Conservation (phyloP, 1,140 invertebrate species). For the Drosophila setifemur region DNA sequence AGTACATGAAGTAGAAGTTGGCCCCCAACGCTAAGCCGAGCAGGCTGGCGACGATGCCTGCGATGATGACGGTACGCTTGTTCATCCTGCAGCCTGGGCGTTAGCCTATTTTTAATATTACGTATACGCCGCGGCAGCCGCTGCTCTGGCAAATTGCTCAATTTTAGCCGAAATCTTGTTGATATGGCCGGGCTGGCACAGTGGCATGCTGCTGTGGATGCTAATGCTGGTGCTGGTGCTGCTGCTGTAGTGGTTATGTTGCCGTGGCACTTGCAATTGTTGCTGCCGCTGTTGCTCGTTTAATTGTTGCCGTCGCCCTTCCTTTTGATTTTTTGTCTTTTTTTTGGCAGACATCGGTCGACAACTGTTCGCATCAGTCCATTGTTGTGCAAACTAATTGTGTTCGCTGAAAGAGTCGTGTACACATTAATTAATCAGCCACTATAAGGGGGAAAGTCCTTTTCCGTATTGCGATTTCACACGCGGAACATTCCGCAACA, state of each 20-base stretch:
- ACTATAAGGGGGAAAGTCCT: constrained; percentile 15
- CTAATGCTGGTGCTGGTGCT: constrained; percentile 7
- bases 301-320: constrained; percentile 28
- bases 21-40: constrained; percentile 65
- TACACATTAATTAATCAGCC: constrained; percentile 46
- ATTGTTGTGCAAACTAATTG: constrained; percentile 70
- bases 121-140: constrained; percentile 50
- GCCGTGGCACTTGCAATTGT: constrained; percentile 20
- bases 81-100: constrained; percentile 65
- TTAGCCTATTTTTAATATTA: constrained; percentile 76
- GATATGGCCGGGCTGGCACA: constrained; percentile 42
- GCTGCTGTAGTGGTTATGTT: constrained; percentile 38
- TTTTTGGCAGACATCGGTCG: constrained; percentile 72
- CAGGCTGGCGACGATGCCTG: constrained; percentile 66
- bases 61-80: constrained; percentile 73
- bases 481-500: too few relatives aligned
- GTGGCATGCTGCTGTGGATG: constrained; percentile 42
- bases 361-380: constrained; percentile 80
- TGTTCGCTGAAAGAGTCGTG: constrained; percentile 4
- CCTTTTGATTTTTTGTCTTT: constrained; percentile 23
- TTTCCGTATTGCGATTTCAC: constrained; percentile 2
- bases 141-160: constrained; percentile 66
- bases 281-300: constrained; percentile 27
- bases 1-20: constrained; percentile 82
- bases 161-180: constrained; percentile 61